Evolutionary conservation across 1,140 invertebrate species (phyloP).

Genomic region (Lepidostoma basale): DNA sequence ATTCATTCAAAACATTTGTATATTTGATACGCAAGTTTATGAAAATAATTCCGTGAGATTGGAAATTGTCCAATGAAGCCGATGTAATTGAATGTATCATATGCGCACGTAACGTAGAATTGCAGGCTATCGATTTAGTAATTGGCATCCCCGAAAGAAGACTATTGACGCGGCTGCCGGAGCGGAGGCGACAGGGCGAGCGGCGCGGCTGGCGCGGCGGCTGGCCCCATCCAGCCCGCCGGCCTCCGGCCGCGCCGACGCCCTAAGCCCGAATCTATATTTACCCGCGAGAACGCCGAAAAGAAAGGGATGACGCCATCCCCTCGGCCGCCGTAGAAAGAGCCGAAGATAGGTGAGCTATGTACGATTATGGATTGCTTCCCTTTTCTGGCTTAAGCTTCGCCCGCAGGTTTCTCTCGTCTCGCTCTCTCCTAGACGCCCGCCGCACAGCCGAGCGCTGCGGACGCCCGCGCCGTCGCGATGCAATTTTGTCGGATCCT

Average conservation of each 20-base stretch:
- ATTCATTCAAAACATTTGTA: too few relatives aligned
- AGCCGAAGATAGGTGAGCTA: constrained; percentile 32
- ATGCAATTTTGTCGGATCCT: constrained; percentile 32
- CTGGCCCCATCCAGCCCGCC: constrained; percentile 30
- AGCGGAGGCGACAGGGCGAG: too few relatives aligned
- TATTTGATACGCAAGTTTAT: too few relatives aligned
- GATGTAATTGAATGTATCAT: too few relatives aligned
- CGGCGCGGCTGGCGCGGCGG: constrained; percentile 19
- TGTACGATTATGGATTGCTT: constrained; percentile 32
- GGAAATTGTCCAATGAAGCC: too few relatives aligned
- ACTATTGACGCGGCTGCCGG: constrained; percentile 20
- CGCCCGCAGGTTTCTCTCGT: constrained; percentile 16
- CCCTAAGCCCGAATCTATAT: constrained; percentile 43
- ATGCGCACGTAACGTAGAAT: not conserved
- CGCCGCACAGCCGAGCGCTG: constrained; percentile 8
- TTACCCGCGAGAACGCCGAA: constrained; percentile 23
- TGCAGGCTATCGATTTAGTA: constrained; percentile 31
- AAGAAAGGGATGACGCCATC: constrained; percentile 35
- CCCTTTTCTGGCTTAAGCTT: constrained; percentile 27
- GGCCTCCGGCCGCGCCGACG: constrained; percentile 40
- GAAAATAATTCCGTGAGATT: too few relatives aligned
- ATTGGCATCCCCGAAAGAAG: constrained; percentile 30
- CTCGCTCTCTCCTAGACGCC: constrained; percentile 21
- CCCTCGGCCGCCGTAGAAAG: constrained; percentile 24
- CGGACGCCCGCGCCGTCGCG: constrained; percentile 39